phyloP scores from a whole-genome alignment of 1,140 invertebrate genomes.

The Lordiphosa stackelbergi region DNA sequence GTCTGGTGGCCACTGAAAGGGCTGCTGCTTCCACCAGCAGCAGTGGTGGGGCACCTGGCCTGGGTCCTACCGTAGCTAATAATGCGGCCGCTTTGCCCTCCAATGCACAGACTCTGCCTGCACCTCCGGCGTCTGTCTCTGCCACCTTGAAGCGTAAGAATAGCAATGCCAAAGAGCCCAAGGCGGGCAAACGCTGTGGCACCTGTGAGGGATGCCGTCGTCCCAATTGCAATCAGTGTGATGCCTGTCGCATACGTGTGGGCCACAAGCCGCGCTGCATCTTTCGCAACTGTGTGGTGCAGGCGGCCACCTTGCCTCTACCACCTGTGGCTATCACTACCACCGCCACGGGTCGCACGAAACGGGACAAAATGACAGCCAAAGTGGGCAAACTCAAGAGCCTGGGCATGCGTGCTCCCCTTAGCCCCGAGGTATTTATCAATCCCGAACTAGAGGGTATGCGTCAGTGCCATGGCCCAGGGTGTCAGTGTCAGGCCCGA shows the following conservation, averaged over 20 bases:
- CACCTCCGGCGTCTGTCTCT: background rate
- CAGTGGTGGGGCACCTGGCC: conserved; percentile 55
- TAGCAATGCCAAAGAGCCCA: conserved; percentile 30
- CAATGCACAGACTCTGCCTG: background rate
- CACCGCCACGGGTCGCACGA: conserved; percentile 26
- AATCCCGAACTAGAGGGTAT: conserved; percentile 77
- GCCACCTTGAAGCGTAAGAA: conserved; percentile 35
- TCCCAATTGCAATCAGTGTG: conserved; percentile 88
- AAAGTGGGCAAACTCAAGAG: conserved; percentile 36
- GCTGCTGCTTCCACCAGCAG: conserved; percentile 26
- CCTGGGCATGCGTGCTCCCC: conserved; percentile 77
- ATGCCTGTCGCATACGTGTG: conserved; percentile 88
- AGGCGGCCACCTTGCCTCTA: conserved; percentile 15
- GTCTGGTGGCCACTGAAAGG: conserved; percentile 59
- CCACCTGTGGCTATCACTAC: background rate
- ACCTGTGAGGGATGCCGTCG: conserved; percentile 89
- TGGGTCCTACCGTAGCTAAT: background rate
- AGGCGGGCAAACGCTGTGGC: conserved; percentile 83
- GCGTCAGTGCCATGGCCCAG: conserved; percentile 94
- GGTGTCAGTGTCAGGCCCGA: conserved; percentile 87
- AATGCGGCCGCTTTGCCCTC: background rate
- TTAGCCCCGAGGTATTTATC: conserved; percentile 78
- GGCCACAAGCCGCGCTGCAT: conserved; percentile 87
- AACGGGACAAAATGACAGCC: conserved; percentile 51
- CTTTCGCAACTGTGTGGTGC: conserved; percentile 77